Conservation (phyloP, 2,797 vertebrate species). For the Micropoecilia bifurca region DNA sequence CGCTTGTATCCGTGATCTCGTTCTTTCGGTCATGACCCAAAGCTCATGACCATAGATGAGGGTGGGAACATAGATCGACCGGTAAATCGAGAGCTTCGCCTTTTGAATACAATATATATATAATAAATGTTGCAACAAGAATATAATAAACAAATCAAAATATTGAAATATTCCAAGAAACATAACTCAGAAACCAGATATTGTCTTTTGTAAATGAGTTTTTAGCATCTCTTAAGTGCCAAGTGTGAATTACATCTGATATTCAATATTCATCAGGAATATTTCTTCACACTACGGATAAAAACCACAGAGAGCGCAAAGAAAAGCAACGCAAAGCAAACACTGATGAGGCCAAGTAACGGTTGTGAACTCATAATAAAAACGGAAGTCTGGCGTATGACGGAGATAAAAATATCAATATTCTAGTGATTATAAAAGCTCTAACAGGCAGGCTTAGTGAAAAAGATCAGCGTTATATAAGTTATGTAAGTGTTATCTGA, state of each 20-base stretch:
- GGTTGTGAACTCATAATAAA: background rate
- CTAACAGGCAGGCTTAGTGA: background rate
- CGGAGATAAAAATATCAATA: background rate
- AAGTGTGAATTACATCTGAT: background rate
- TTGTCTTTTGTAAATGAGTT: background rate
- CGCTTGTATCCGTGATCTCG: too few relatives aligned
- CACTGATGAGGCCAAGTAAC: background rate
- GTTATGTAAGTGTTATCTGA: background rate
- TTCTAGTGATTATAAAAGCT: background rate
- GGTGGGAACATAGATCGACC: too few relatives aligned
- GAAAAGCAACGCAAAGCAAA: background rate
- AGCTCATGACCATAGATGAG: too few relatives aligned
- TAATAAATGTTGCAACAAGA: background rate
- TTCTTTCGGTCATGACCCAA: too few relatives aligned
- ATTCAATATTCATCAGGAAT: background rate
- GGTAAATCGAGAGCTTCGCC: too few relatives aligned
- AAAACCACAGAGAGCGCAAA: background rate
- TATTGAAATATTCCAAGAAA: background rate
- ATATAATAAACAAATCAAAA: background rate
- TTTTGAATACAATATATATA: too few relatives aligned
- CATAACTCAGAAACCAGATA: background rate
- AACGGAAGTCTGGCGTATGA: background rate
- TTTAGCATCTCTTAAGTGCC: background rate
- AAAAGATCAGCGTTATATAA: background rate
- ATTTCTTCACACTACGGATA: background rate